Evolutionary conservation across 1,140 invertebrate species (phyloP).

Genomic region (Hylaeus anthracinus): DNA sequence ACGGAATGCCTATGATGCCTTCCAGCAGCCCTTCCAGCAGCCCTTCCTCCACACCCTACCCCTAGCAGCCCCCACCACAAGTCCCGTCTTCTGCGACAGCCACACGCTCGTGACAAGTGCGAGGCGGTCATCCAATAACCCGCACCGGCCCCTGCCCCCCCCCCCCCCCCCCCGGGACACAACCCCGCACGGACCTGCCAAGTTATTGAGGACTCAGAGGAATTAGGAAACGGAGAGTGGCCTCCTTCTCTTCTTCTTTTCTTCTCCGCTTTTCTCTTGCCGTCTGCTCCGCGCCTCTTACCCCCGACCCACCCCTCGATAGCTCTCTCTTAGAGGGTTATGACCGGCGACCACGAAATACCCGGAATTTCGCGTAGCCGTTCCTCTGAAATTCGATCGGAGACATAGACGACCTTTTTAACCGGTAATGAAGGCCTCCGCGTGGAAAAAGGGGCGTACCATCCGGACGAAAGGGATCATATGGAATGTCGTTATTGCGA

Average conservation of each 20-base stretch:
- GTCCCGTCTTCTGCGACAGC: slow-evolving; percentile 57
- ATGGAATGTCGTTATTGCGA: slow-evolving; percentile 39
- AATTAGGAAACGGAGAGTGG: slow-evolving; percentile 63
- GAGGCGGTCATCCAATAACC: slow-evolving; percentile 78
- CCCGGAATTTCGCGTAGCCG: slow-evolving; percentile 33
- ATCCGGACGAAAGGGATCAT: background rate
- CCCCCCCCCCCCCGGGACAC: slow-evolving; percentile 21
- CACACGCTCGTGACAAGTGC: slow-evolving; percentile 75
- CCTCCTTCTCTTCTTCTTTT: slow-evolving; percentile 23
- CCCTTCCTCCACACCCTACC: slow-evolving; percentile 46
- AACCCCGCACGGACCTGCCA: slow-evolving; percentile 47
- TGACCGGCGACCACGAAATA: slow-evolving; percentile 38
- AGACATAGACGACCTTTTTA: slow-evolving; percentile 20
- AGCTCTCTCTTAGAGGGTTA: slow-evolving; percentile 23
- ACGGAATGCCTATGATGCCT: slow-evolving; percentile 78
- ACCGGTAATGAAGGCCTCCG: slow-evolving; percentile 22
- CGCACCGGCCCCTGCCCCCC: slow-evolving; percentile 72
- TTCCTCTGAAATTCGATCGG: slow-evolving; percentile 47
- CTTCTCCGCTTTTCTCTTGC: background rate
- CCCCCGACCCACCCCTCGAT: background rate
- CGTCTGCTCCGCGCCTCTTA: background rate
- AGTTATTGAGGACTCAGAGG: slow-evolving; percentile 69
- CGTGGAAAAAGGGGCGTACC: background rate
- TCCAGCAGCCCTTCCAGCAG: slow-evolving; percentile 58
- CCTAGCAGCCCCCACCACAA: slow-evolving; percentile 18